A percentile compares a stretch with the other conserved stretches of the same genome.
phyloP scores from a whole-genome alignment of 2,888 invertebrate genomes.

The Drosophila austrosaltans region DNA sequence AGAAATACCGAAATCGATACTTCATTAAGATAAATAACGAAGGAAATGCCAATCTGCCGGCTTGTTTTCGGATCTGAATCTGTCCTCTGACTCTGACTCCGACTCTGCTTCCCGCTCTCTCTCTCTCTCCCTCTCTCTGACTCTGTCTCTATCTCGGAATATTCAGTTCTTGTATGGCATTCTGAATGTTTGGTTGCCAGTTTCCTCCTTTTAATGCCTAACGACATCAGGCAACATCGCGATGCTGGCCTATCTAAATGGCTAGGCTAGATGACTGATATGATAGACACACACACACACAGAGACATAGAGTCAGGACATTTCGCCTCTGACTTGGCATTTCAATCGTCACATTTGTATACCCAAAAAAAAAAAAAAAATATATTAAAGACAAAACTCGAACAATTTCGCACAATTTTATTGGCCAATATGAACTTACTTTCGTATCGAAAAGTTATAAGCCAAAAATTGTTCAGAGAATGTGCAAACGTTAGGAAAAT shows the following conservation, averaged over 20 bases:
- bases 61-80: conserved; percentile 2
- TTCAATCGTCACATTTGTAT: conserved; percentile 14
- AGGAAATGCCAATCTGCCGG: conserved; percentile 27
- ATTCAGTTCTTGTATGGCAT: conserved; percentile 2
- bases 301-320: conserved; percentile 4
- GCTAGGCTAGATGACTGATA: conserved; percentile 74
- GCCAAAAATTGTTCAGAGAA: background rate
- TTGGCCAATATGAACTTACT: conserved; percentile 51
- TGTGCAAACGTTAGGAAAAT: background rate
- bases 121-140: background rate
- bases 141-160: background rate
- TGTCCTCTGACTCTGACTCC: background rate
- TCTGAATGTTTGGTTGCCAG: conserved; percentile 16
- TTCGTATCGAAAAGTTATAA: background rate
- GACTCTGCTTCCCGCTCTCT: too few species aligned
- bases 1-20: conserved; percentile 75
- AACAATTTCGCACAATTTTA: conserved; percentile 46
- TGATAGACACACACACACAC: conserved; percentile 56
- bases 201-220: conserved; percentile 42
- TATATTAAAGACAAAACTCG: conserved; percentile 22
- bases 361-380: conserved; percentile 1
- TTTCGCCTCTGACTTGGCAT: background rate
- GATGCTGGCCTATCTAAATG: conserved; percentile 65
- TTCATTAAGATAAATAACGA: conserved; percentile 72
- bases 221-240: conserved; percentile 51